Base-by-base conservation (phyloP, 1,140 invertebrate genomes). In the Rhagoletis zephyria region DNA sequence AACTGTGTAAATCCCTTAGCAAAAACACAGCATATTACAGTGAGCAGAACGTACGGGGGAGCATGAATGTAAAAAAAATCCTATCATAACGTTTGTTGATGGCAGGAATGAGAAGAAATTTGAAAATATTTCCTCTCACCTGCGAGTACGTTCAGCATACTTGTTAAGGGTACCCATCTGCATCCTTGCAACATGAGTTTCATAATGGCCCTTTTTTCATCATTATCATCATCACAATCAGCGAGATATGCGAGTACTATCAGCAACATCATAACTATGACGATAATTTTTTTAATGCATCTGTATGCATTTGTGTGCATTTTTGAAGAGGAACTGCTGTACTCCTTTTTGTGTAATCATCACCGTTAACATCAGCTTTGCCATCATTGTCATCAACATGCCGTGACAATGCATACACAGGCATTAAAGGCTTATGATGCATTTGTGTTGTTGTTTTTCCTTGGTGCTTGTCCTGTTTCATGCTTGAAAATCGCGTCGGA, bases 371-470 rank as follows among this genome's bases (percentile, higher is more conserved):
- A n/a, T 16, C 45, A 30, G n/a, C 74, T 19, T 81, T 51, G 42
- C 12, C 45, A 12, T 30, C 19, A 81, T 1, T 9, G 42, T 56
- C 74, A 81, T 30, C 51, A 56, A 81, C 51, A 30, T 81, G 74
- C n/a, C 74, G 74, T 81, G 74, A 81, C 74, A 81, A 81, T 56
- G 74, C 74, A 59, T 81, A 81, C 48, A 51, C 56, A 56, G 6
- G 30, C 48, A 59, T 56, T 81, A 81, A 19, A 56, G 74, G 45
- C 74, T 81, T 81, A 81, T 14, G 45, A 9, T 59, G 74, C 64
- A 67, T 40, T 67, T 67, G 64, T 9, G 30, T 67, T 67, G 19
- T 67, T 67, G 40, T 67, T 81, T 56, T 10, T 45, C 51, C 30
- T 81, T 81, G 74, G 0, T 30, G 5, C 7, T 56, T 48, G 16